Evolutionary conservation across 2,113 vertebrate genomes (phyloP).

Genomic region (Isichthys henryi): DNA sequence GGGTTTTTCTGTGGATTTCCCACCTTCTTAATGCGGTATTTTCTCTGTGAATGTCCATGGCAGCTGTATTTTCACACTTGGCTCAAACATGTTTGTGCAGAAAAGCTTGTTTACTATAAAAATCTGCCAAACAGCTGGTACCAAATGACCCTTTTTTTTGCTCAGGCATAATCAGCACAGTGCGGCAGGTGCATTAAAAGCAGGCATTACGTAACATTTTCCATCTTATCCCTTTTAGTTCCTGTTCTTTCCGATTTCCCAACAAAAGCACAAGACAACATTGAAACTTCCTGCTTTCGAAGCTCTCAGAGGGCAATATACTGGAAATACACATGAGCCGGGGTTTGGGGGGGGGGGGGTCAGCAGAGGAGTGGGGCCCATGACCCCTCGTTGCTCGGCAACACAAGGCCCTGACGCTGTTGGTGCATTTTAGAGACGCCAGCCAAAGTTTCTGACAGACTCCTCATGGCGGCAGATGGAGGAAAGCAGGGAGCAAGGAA

Average conservation of each 20-base stretch:
- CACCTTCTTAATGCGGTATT: not conserved
- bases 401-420: not conserved
- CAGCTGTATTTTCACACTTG: constrained; percentile 11
- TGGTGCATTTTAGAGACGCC: not conserved
- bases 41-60: not conserved
- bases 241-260: not conserved
- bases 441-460: not conserved
- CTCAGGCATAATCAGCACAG: not conserved
- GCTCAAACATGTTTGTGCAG: not conserved
- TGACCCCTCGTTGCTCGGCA: not conserved
- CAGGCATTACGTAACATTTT: not conserved
- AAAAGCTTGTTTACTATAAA: not conserved
- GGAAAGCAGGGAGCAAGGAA: constrained; percentile 4
- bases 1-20: not conserved
- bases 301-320: not conserved
- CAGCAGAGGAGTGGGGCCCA: not conserved
- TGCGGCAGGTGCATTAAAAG: not conserved
- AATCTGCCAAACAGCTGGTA: constrained; percentile 15
- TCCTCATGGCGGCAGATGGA: not conserved
- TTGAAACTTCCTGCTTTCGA: constrained; percentile 15
- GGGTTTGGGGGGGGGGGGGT: not conserved
- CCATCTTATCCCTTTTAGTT: constrained; percentile 6
- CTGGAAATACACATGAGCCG: not conserved
- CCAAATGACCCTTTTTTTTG: not conserved
- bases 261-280: constrained; percentile 12